These are phyloP conservation scores for Sebastes miniatus DNA, from an alignment of 2,797 vertebrate species.

Conservation along the genomic window DNA sequence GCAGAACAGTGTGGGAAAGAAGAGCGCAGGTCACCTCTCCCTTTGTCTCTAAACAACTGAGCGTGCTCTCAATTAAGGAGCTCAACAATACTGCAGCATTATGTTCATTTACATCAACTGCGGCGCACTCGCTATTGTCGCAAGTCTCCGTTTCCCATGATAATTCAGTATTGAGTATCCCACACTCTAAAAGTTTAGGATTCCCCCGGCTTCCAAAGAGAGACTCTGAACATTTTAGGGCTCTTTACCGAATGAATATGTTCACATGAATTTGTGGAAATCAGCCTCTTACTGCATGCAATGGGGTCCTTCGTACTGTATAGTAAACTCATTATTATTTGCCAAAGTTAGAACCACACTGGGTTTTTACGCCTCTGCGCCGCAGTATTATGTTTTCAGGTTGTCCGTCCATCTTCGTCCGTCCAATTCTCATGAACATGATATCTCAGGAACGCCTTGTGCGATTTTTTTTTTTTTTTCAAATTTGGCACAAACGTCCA, in stretches of 20 bases:
- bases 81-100: background rate
- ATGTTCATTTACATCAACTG: conserved; percentile 37
- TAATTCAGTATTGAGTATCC: background rate
- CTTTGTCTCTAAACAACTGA: conserved; percentile 49
- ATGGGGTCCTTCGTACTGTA: background rate
- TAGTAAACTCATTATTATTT: background rate
- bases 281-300: background rate
- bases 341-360: too few species aligned
- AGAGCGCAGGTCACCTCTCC: conserved; percentile 26
- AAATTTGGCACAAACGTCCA: background rate
- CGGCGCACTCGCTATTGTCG: background rate
- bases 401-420: background rate
- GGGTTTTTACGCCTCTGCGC: background rate
- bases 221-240: background rate
- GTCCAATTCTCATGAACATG: background rate
- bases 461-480: too few species aligned
- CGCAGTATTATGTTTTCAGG: background rate
- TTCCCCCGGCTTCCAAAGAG: background rate
- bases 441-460: background rate
- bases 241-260: background rate
- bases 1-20: conserved; percentile 57
- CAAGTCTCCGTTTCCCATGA: conserved; percentile 53
- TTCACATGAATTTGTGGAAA: background rate
- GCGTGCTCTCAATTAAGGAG: conserved; percentile 32
- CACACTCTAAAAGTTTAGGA: background rate